phyloP scores from a whole-genome alignment of 2,888 invertebrate species.

The Parnassius apollo region DNA sequence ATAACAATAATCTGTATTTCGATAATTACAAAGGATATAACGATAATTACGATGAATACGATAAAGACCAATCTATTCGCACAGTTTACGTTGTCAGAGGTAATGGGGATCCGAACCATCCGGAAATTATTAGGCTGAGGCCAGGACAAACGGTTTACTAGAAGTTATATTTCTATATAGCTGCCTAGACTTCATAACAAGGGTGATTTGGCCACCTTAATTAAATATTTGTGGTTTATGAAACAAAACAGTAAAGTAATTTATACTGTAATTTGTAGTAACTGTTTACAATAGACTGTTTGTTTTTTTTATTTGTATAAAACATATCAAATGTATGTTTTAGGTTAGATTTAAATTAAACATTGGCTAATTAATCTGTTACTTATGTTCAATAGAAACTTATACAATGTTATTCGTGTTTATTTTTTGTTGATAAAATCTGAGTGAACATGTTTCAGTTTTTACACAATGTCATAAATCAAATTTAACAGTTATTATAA shows the following conservation, averaged over 20 bases:
- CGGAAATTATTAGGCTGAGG: conserved; percentile 65
- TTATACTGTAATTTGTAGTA: too few relatives aligned
- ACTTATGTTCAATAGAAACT: too few relatives aligned
- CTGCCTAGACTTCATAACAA: background rate
- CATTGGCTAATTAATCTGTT: too few relatives aligned
- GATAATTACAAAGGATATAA: conserved; percentile 37
- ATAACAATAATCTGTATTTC: conserved; percentile 26
- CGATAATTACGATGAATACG: conserved; percentile 36
- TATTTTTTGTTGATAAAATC: too few relatives aligned
- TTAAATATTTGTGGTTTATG: background rate
- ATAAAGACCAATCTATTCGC: conserved; percentile 39
- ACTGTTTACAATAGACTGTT: too few relatives aligned
- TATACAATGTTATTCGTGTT: too few relatives aligned
- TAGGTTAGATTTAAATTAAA: too few relatives aligned
- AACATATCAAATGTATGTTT: too few relatives aligned
- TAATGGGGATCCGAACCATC: conserved; percentile 69
- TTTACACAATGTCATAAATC: too few relatives aligned
- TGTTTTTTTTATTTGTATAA: too few relatives aligned
- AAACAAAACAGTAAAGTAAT: background rate
- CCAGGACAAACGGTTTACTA: conserved; percentile 48
- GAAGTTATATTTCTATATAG: background rate
- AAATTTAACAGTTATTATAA: too few relatives aligned
- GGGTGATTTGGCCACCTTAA: background rate
- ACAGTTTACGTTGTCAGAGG: conserved; percentile 73
- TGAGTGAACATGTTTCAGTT: too few relatives aligned